Conservation (phyloP, 2,888 invertebrate species). For the Metellina segmentata region DNA sequence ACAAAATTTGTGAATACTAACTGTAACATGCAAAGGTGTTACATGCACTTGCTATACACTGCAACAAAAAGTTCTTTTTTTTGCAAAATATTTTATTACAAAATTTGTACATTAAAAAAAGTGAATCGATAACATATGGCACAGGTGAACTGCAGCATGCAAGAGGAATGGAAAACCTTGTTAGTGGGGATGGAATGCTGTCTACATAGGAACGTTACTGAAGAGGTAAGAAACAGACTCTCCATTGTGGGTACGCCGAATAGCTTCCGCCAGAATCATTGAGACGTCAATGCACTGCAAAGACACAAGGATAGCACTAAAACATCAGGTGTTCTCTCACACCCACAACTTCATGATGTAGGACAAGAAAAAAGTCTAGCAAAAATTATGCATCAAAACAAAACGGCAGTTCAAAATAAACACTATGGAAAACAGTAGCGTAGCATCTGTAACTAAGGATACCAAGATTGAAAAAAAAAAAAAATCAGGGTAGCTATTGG, state of each 20-base stretch:
- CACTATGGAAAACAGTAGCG: not conserved
- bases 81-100: conserved; percentile 71
- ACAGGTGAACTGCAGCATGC: conserved; percentile 73
- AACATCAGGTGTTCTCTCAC: conserved; percentile 49
- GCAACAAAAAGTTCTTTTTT: conserved; percentile 43
- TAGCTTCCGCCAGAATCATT: conserved; percentile 99
- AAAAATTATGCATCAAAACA: conserved; percentile 44
- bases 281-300: conserved; percentile 98
- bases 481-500: too few species aligned
- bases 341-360: conserved; percentile 34
- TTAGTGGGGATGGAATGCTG: conserved; percentile 75
- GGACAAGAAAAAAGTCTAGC: conserved; percentile 17
- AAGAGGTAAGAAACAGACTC: conserved; percentile 99
- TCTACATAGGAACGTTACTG: conserved; percentile 93
- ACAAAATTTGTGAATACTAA: not conserved
- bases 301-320: conserved; percentile 73
- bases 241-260: conserved; percentile 98
- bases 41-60: conserved; percentile 37
- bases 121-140: conserved; percentile 66
- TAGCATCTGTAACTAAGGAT: not conserved
- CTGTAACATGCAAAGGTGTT: conserved; percentile 40
- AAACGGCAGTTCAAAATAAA: conserved; percentile 35
- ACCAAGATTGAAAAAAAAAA: too few species aligned
- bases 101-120: conserved; percentile 72
- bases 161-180: conserved; percentile 73